These are phyloP conservation scores for Plestiodon gilberti DNA, from an alignment of 2,113 vertebrate species.

Conservation along the genomic window DNA sequence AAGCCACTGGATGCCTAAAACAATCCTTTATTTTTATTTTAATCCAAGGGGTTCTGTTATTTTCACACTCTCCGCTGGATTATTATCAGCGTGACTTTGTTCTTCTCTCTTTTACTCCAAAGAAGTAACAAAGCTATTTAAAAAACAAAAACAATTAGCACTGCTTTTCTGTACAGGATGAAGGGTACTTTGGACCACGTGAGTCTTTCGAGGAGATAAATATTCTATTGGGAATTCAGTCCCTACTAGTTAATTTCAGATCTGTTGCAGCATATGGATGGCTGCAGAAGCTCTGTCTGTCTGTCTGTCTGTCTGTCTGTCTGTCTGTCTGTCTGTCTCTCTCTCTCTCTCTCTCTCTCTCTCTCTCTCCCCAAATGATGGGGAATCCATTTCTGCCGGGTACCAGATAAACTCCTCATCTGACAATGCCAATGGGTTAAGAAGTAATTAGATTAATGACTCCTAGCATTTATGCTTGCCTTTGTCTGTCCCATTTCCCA, in stretches of 20 bases:
- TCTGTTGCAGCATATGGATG: not conserved
- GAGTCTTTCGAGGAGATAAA: not conserved
- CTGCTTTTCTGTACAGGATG: not conserved
- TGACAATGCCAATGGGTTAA: not conserved
- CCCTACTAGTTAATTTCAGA: not conserved
- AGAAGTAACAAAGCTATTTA: too few species aligned
- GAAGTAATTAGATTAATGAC: constrained; percentile 2
- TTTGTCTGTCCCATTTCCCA: not conserved
- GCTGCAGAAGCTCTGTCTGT: too few species aligned
- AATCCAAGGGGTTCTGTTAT: too few species aligned
- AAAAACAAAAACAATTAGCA: not conserved
- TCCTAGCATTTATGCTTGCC: not conserved
- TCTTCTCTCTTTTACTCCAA: too few species aligned
- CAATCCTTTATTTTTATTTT: too few species aligned
- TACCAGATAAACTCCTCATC: not conserved
- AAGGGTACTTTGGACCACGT: not conserved
- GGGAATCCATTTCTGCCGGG: not conserved
- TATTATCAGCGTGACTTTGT: too few species aligned
- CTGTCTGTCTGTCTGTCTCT: too few species aligned
- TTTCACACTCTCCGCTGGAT: too few species aligned
- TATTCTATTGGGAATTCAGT: not conserved
- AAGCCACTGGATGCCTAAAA: too few species aligned
- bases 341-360: too few species aligned
- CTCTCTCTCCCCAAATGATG: too few species aligned
- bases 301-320: too few species aligned